A percentile compares a stretch with the other conserved stretches of the same genome.
Conservation (phyloP, 2,888 invertebrate genomes). For the Bombylius discolor region DNA sequence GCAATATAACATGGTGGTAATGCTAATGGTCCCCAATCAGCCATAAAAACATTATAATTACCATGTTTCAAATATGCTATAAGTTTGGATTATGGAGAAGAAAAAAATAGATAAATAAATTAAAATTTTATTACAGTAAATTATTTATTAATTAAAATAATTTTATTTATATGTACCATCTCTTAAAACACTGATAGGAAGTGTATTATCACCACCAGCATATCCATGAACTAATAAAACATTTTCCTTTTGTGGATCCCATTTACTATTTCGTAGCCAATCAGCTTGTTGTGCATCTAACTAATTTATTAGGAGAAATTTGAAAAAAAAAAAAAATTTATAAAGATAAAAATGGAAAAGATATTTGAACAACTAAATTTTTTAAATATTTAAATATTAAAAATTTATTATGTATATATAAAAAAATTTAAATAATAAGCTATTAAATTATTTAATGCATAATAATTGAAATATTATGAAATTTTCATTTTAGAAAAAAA, state of each 20-base stretch:
- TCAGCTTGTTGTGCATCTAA: constrained; percentile 50
- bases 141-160: not conserved
- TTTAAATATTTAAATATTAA: not conserved
- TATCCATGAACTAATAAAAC: constrained; percentile 63
- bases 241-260: constrained; percentile 56
- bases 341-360: not conserved
- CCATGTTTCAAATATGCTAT: constrained; percentile 59
- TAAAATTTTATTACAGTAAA: not conserved
- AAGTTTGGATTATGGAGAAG: not conserved
- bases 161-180: constrained; percentile 42
- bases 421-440: no score
- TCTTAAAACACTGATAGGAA: constrained; percentile 58
- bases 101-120: not conserved
- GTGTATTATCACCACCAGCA: constrained; percentile 59
- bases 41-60: constrained; percentile 61
- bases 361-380: not conserved
- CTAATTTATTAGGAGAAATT: constrained; percentile 22
- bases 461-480: no score
- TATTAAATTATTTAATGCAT: no score
- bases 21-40: constrained; percentile 63
- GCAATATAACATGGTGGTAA: constrained; percentile 61
- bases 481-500: no score
- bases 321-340: not conserved
- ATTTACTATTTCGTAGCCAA: constrained; percentile 58
- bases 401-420: no score